Evolutionary conservation across 30 jellyfish, hydroid and myxozoan genomes (phyloP).

Genomic region (Hydractinia echinata): DNA sequence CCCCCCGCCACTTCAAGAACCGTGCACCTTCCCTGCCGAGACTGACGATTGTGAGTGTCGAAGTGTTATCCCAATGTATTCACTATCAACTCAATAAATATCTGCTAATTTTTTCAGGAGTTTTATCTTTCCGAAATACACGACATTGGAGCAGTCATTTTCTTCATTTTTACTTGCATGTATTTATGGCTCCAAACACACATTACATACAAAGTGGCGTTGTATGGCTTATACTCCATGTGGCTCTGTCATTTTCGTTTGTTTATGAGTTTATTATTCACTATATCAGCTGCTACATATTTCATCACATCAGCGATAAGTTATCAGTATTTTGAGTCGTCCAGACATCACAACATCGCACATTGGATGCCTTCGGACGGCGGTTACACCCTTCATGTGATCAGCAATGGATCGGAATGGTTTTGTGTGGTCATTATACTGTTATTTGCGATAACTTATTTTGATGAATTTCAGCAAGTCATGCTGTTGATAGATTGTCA

Average conservation of each 20-base stretch:
- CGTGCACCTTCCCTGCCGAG: no score
- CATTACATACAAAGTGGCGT: constrained; percentile 48
- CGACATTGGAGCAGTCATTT: constrained; percentile 76
- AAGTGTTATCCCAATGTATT: no score
- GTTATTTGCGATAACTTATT: constrained; percentile 53
- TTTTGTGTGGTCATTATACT: constrained; percentile 46
- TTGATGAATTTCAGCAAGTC: constrained; percentile 72
- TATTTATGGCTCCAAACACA: constrained; percentile 82
- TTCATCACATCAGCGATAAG: constrained; percentile 62
- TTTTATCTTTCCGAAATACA: constrained; percentile 49
- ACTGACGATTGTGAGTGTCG: no score
- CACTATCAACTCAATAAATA: no score
- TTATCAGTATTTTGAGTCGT: constrained; percentile 21
- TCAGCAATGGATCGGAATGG: constrained; percentile 80
- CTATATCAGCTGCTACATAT: constrained; percentile 42
- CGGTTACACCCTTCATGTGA: constrained; percentile 63
- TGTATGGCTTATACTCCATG: constrained; percentile 51
- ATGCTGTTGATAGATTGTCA: constrained; percentile 48
- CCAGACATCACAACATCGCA: constrained; percentile 3
- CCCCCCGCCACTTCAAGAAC: neutral
- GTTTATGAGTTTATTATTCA: constrained; percentile 34
- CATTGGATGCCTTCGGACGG: constrained; percentile 74
- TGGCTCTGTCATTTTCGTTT: constrained; percentile 64
- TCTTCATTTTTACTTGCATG: constrained; percentile 57
- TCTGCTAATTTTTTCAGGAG: constrained; percentile 33